These are phyloP conservation scores for Pachyseris speciosa DNA, from an alignment of 64 coral and sea anemone species.

Conservation along the genomic window DNA sequence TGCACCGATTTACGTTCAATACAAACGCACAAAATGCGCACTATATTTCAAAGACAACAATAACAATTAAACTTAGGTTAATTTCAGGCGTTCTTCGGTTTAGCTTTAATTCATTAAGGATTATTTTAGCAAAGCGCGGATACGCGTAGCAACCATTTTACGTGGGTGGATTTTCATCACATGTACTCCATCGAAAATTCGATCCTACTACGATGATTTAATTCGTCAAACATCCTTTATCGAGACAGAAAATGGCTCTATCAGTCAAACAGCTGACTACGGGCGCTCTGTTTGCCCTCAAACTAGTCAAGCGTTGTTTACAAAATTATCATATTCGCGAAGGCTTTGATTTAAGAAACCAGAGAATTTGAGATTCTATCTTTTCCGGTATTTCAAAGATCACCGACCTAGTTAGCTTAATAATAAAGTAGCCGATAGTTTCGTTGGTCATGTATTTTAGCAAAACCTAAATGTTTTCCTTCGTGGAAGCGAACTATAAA, in stretches of 20 bases:
- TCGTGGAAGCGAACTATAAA: background rate
- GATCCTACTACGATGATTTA: constrained; percentile 23
- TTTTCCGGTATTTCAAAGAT: background rate
- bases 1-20: background rate
- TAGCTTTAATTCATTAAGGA: background rate
- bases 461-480: background rate
- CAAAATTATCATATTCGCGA: constrained; percentile 17
- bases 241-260: background rate
- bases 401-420: no score
- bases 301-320: constrained; percentile 12
- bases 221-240: constrained; percentile 24
- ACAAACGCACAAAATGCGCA: background rate
- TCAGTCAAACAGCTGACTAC: background rate
- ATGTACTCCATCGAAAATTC: background rate
- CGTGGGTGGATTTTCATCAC: background rate
- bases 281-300: background rate
- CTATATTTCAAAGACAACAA: background rate
- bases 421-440: background rate
- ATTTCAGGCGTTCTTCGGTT: background rate
- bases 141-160: background rate
- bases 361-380: background rate
- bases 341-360: background rate
- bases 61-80: background rate
- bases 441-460: background rate
- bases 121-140: background rate